Evolutionary conservation across 2,888 invertebrate species (phyloP).

Genomic region (Pterostichus niger): DNA sequence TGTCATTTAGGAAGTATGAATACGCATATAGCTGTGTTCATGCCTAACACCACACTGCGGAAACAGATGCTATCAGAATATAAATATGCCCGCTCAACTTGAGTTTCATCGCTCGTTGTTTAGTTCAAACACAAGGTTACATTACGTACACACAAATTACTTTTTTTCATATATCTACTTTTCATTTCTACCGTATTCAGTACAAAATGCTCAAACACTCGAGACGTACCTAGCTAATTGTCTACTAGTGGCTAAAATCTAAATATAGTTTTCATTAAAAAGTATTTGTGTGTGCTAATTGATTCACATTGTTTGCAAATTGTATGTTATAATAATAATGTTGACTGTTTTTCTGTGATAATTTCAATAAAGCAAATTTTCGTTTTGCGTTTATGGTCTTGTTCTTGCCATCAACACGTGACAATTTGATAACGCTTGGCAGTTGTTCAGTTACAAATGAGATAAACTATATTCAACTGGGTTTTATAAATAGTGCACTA

Average conservation of each 20-base stretch:
- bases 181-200: background rate
- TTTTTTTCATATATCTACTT: conserved; percentile 18
- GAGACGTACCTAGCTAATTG: background rate
- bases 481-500: background rate
- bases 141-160: background rate
- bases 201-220: background rate
- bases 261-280: background rate
- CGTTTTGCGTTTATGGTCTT: background rate
- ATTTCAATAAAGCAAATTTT: background rate
- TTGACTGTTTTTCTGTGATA: conserved; percentile 14
- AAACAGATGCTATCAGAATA: conserved; percentile 51
- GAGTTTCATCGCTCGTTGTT: background rate
- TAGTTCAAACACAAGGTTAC: background rate
- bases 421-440: conserved; percentile 1
- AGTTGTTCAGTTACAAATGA: conserved; percentile 2
- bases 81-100: conserved; percentile 32
- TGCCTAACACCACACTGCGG: background rate
- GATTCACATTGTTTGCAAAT: background rate
- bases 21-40: too few relatives aligned
- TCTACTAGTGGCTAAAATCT: background rate
- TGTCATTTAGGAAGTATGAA: too few relatives aligned
- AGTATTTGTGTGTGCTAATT: background rate
- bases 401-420: background rate
- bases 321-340: too few relatives aligned
- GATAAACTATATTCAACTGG: background rate